phyloP scores from a whole-genome alignment of 2,113 vertebrate genomes.

The Brachypodius melanocephalos region DNA sequence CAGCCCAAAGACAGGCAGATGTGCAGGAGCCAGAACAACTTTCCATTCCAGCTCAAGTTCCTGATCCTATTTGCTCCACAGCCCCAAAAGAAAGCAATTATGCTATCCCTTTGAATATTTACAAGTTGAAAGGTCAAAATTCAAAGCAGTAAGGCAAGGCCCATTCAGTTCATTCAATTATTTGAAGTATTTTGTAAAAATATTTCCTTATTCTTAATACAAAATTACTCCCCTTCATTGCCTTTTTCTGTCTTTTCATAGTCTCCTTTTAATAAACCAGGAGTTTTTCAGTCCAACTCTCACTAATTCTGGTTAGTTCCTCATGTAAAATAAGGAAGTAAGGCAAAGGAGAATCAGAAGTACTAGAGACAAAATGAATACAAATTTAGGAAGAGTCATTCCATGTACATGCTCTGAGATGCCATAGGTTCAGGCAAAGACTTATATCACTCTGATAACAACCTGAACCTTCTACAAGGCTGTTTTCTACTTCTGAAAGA shows the following conservation, averaged over 20 bases:
- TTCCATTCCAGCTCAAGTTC: not conserved
- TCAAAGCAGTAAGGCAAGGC: not conserved
- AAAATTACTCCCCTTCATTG: not conserved
- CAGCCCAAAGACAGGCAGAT: not conserved
- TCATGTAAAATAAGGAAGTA: not conserved
- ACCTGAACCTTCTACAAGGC: not conserved
- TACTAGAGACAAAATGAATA: not conserved
- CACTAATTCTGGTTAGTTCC: not conserved
- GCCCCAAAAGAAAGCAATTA: not conserved
- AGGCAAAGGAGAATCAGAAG: not conserved
- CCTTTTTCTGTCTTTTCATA: not conserved
- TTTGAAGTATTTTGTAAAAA: not conserved
- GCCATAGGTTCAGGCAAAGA: not conserved
- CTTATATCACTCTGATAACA: not conserved
- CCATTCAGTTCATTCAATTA: not conserved
- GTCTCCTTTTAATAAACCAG: not conserved
- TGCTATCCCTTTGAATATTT: not conserved
- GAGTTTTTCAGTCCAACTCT: not conserved
- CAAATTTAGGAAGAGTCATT: not conserved
- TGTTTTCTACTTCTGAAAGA: not conserved
- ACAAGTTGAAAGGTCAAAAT: not conserved
- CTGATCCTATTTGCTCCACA: not conserved
- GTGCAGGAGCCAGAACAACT: not conserved
- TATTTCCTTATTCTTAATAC: not conserved
- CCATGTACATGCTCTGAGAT: not conserved